Percentiles rank a stretch among this genome's conserved stretches.
Conservation (phyloP, 1,140 invertebrate genomes). For the Drosophila chauvacae region DNA sequence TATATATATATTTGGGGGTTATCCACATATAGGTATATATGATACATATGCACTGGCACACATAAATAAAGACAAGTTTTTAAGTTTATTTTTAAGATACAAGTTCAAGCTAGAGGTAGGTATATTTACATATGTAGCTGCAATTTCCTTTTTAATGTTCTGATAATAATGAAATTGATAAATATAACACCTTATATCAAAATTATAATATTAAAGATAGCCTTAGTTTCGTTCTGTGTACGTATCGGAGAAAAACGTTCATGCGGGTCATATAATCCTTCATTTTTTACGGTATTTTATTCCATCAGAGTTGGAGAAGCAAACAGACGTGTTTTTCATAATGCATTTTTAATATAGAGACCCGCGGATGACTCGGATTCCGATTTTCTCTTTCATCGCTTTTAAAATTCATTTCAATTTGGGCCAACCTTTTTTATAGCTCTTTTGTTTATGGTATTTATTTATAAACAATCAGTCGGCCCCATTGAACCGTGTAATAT, state of each 20-base stretch:
- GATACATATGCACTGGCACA: constrained; percentile 8
- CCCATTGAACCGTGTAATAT: constrained; percentile 61
- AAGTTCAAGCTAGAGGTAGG: background rate
- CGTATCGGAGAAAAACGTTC: constrained; percentile 5
- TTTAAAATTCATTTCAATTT: constrained; percentile 52
- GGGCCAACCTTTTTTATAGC: constrained; percentile 29
- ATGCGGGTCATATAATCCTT: constrained; percentile 52
- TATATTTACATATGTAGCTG: background rate
- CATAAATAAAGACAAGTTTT: background rate
- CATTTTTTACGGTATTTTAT: constrained; percentile 60
- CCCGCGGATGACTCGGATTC: constrained; percentile 32
- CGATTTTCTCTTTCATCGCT: constrained; percentile 37
- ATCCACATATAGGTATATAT: background rate
- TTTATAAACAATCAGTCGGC: constrained; percentile 72
- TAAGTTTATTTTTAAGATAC: background rate
- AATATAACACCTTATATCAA: background rate
- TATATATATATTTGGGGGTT: constrained; percentile 6
- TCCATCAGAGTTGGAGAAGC: constrained; percentile 46
- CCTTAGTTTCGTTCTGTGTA: background rate
- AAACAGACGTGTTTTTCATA: constrained; percentile 76
- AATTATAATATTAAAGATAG: background rate
- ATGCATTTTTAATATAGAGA: constrained; percentile 73
- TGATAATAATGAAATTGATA: background rate
- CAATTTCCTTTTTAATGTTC: background rate
- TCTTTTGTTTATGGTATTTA: constrained; percentile 53